These are phyloP conservation scores for Axea sp. DNA, from an alignment of 2,888 invertebrate genomes.

Conservation along the genomic window DNA sequence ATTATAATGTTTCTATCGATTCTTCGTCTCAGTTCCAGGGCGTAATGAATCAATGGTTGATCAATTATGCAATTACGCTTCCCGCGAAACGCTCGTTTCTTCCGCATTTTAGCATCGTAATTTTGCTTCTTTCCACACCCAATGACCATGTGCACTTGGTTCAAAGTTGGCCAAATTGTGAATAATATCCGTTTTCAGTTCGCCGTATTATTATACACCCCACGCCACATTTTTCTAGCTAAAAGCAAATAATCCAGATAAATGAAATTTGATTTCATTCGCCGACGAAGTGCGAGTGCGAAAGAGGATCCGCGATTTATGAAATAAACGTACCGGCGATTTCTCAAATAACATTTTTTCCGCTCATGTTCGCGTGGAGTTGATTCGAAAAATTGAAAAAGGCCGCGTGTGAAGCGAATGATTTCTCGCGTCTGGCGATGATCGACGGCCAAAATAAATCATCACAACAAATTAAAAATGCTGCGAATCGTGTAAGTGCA, in stretches of 20 bases:
- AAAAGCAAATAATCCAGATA: no score
- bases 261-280: background rate
- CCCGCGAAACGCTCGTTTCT: background rate
- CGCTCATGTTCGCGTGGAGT: background rate
- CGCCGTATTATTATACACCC: no score
- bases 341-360: slow-evolving; percentile 7
- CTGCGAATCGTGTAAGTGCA: slow-evolving; percentile 49
- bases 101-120: no score
- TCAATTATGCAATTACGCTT: slow-evolving; percentile 26
- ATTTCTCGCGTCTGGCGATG: slow-evolving; percentile 25
- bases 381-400: slow-evolving; percentile 25
- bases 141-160: slow-evolving; percentile 3
- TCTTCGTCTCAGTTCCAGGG: background rate
- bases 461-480: slow-evolving; percentile 56
- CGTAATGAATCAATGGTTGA: slow-evolving; percentile 22
- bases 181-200: background rate
- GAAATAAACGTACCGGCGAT: slow-evolving; percentile 9
- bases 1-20: slow-evolving; percentile 14
- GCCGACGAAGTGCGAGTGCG: background rate
- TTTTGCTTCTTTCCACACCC: background rate
- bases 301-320: background rate
- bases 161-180: slow-evolving; percentile 5
- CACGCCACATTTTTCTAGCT: no score
- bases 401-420: slow-evolving; percentile 3
- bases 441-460: slow-evolving; percentile 56